Evolutionary conservation across 2,797 vertebrate genomes (phyloP).

Genomic region (Trichosurus vulpecula): DNA sequence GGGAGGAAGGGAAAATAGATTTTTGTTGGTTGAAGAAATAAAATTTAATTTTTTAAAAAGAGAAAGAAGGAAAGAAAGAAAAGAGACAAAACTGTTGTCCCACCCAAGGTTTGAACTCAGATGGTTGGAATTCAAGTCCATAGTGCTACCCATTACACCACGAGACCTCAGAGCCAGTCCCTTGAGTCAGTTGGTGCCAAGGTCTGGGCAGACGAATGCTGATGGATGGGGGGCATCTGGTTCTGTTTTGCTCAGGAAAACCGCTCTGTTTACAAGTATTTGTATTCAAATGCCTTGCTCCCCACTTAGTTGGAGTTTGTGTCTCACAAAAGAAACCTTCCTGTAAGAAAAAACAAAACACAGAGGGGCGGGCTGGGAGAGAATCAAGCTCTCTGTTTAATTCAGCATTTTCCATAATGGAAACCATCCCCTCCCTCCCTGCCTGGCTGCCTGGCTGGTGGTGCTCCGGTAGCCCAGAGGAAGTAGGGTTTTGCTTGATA

Average conservation of each 20-base stretch:
- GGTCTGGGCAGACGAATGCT: slow-evolving; percentile 43
- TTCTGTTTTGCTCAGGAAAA: slow-evolving; percentile 81
- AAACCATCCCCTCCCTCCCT: slow-evolving; percentile 52
- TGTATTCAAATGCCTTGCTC: slow-evolving; percentile 71
- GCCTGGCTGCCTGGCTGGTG: slow-evolving; percentile 37
- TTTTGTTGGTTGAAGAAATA: background rate
- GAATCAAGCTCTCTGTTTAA: slow-evolving; percentile 45
- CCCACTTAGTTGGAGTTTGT: slow-evolving; percentile 70
- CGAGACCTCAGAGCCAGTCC: accelerated
- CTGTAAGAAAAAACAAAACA: slow-evolving; percentile 64
- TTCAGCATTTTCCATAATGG: slow-evolving; percentile 76
- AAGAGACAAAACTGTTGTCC: background rate
- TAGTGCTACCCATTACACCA: background rate
- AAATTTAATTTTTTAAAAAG: background rate
- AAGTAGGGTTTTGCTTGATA: slow-evolving; percentile 62
- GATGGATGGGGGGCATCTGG: slow-evolving; percentile 76
- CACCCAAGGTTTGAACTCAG: background rate
- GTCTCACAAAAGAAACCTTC: slow-evolving; percentile 69
- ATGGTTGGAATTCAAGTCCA: background rate
- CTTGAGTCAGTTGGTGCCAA: background rate
- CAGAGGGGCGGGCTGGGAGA: slow-evolving; percentile 36
- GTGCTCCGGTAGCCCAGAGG: slow-evolving; percentile 58
- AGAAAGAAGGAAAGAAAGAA: background rate
- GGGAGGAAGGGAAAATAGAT: background rate
- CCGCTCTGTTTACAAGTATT: slow-evolving; percentile 82